A percentile compares a stretch with the other conserved stretches of the same genome.
Evolutionary conservation across 2,113 vertebrate species (phyloP).

Genomic region (Himantopus leucocephalus): DNA sequence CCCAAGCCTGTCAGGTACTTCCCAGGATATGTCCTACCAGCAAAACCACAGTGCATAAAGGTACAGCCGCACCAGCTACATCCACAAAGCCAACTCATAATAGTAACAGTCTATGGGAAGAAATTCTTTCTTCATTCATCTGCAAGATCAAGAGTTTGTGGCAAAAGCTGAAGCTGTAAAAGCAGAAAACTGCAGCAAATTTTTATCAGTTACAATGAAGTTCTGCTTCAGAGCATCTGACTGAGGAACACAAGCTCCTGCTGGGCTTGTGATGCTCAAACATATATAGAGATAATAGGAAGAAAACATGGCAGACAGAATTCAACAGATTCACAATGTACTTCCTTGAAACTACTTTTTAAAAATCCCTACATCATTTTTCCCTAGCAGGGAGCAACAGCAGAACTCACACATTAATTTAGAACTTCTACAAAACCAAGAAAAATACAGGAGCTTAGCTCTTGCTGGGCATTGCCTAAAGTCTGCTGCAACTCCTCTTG

Average conservation of each 20-base stretch:
- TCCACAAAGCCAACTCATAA: not conserved
- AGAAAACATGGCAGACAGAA: not conserved
- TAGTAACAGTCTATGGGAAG: not conserved
- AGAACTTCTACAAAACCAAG: not conserved
- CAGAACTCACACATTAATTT: not conserved
- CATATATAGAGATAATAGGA: not conserved
- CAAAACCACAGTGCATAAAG: not conserved
- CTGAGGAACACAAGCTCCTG: not conserved
- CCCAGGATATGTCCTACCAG: not conserved
- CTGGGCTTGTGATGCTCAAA: not conserved
- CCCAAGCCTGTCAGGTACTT: not conserved
- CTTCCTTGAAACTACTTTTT: not conserved
- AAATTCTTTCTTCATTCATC: not conserved
- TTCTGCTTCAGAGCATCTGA: not conserved
- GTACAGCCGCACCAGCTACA: not conserved
- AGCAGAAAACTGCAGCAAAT: not conserved
- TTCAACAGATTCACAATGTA: not conserved
- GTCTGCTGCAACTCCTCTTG: not conserved
- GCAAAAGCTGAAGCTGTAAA: not conserved
- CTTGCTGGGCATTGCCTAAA: not conserved
- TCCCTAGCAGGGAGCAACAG: not conserved
- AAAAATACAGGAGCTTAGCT: not conserved
- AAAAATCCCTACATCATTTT: not conserved
- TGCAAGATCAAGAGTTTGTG: not conserved
- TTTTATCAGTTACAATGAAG: not conserved